Percentiles rank a stretch among this genome's conserved stretches.
phyloP scores from a whole-genome alignment of 2,888 invertebrate species.

The Siphlonurus alternatus region DNA sequence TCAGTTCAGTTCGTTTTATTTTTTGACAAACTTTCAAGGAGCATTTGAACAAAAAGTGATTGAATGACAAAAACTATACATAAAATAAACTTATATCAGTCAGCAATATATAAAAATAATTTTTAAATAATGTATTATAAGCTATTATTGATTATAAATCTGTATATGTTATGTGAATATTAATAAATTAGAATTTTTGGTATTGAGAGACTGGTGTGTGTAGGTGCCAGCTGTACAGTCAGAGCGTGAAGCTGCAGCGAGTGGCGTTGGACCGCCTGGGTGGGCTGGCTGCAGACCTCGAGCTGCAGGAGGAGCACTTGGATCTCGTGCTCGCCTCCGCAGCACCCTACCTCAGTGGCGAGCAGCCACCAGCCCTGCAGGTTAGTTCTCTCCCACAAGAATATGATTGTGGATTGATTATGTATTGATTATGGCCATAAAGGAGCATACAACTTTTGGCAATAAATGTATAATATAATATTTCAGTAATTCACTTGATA shows the following conservation, averaged over 20 bases:
- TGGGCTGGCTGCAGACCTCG: constrained; percentile 29
- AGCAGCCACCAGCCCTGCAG: constrained; percentile 45
- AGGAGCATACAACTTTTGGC: too few relatives aligned
- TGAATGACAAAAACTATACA: too few relatives aligned
- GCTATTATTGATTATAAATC: too few relatives aligned
- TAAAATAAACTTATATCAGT: too few relatives aligned
- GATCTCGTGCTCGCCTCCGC: constrained; percentile 27
- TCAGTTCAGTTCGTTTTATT: too few relatives aligned
- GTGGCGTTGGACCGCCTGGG: constrained; percentile 32
- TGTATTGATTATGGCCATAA: not conserved
- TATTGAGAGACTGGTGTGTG: too few relatives aligned
- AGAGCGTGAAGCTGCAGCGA: constrained; percentile 37
- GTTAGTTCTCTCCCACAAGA: too few relatives aligned
- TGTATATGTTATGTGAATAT: not conserved
- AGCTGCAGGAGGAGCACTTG: constrained; percentile 25
- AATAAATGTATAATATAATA: not conserved
- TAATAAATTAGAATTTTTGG: too few relatives aligned
- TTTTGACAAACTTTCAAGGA: too few relatives aligned
- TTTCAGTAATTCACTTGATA: not conserved
- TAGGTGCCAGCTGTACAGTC: constrained; percentile 37
- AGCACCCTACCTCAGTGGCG: constrained; percentile 36
- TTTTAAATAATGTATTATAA: too few relatives aligned
- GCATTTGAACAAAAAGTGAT: too few relatives aligned
- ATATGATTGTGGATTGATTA: not conserved
- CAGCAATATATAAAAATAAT: too few relatives aligned